Evolutionary conservation across 2,888 invertebrate genomes (phyloP).

Genomic region (Lysandra bellargus): DNA sequence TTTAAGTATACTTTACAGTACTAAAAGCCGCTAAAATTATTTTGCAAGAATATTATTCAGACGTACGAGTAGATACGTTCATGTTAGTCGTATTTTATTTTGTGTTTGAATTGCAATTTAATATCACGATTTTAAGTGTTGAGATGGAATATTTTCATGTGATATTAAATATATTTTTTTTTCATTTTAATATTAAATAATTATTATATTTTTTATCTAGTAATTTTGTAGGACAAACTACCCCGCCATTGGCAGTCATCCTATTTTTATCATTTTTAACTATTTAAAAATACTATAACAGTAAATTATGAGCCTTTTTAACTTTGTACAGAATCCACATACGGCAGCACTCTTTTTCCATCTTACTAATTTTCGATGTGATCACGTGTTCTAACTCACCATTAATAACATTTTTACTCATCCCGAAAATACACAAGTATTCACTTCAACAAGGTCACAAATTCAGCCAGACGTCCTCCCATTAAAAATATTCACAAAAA

Average conservation of each 20-base stretch:
- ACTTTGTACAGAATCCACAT: no score
- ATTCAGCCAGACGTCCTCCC: background rate
- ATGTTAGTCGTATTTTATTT: slow-evolving; percentile 15
- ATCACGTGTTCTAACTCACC: no score
- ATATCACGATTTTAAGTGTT: background rate
- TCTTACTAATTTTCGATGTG: no score
- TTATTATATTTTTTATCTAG: background rate
- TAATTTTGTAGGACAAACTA: no score
- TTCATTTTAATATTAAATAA: background rate
- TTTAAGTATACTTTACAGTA: slow-evolving; percentile 34
- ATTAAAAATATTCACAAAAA: background rate
- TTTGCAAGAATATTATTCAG: slow-evolving; percentile 24
- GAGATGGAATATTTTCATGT: background rate
- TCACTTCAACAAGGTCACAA: background rate
- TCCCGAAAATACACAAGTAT: background rate
- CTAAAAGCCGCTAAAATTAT: background rate
- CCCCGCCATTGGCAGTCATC: no score
- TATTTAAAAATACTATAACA: no score
- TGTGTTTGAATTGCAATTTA: slow-evolving; percentile 14
- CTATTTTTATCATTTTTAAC: no score
- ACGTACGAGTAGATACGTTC: background rate
- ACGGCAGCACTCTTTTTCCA: no score
- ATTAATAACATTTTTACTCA: no score
- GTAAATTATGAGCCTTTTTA: no score
- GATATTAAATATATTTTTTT: background rate